phyloP scores from a whole-genome alignment of 2,888 invertebrate species.

The Gortyna flavago region DNA sequence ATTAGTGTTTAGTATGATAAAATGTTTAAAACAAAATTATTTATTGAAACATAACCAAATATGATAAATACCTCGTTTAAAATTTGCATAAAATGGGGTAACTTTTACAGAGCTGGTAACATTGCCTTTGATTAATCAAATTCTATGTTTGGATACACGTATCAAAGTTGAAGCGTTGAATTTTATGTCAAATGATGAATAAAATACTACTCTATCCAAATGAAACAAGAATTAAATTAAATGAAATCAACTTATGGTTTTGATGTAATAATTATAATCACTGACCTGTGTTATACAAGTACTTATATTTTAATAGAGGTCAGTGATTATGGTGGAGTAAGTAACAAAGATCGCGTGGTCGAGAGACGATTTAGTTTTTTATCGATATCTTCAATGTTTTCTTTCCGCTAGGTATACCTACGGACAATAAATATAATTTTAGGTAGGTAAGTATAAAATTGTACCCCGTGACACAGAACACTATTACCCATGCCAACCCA shows the following conservation, averaged over 20 bases:
- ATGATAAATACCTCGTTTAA: not conserved
- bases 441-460: not conserved
- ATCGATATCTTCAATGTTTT: not conserved
- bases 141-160: slow-evolving; percentile 36
- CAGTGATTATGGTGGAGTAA: too few species aligned
- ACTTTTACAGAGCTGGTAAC: slow-evolving; percentile 26
- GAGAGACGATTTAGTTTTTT: not conserved
- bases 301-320: too few species aligned
- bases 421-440: not conserved
- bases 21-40: not conserved
- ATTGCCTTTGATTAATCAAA: slow-evolving; percentile 40
- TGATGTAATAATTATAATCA: too few species aligned
- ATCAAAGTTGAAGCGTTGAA: not conserved
- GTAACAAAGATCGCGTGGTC: not conserved
- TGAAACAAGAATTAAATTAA: too few species aligned
- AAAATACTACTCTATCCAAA: too few species aligned
- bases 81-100: slow-evolving; percentile 7
- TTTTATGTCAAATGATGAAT: not conserved
- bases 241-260: too few species aligned
- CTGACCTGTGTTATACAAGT: too few species aligned
- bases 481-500: too few species aligned
- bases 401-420: not conserved
- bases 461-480: too few species aligned
- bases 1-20: not conserved
- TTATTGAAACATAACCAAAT: not conserved